Evolutionary conservation across 2,888 invertebrate genomes (phyloP).

Genomic region (Steinernema hermaphroditum): DNA sequence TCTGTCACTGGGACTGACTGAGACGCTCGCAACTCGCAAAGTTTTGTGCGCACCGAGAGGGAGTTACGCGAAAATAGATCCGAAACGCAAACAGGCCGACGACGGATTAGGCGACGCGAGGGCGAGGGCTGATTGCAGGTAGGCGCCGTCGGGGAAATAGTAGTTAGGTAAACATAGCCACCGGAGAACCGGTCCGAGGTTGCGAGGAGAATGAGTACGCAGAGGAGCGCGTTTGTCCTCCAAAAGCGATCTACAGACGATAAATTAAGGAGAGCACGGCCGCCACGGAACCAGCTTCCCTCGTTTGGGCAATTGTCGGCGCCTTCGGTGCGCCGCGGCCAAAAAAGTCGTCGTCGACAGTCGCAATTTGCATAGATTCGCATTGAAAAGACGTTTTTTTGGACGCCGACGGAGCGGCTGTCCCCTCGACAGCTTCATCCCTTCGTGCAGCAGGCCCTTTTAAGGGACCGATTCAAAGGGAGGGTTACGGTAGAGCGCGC

Average conservation of each 20-base stretch:
- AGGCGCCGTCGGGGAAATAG: slow-evolving; percentile 19
- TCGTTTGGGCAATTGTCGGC: slow-evolving; percentile 25
- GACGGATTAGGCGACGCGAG: slow-evolving; percentile 22
- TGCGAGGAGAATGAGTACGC: slow-evolving; percentile 34
- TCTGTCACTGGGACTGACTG: background rate
- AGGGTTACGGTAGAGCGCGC: background rate
- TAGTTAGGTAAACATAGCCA: slow-evolving; percentile 30
- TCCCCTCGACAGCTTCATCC: background rate
- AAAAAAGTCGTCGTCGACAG: slow-evolving; percentile 11
- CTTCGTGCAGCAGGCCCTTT: background rate
- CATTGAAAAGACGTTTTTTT: slow-evolving; percentile 18
- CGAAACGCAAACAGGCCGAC: slow-evolving; percentile 21
- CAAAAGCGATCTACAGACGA: background rate
- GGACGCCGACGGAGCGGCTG: background rate
- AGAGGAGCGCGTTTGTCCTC: slow-evolving; percentile 14
- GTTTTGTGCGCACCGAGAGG: slow-evolving; percentile 15
- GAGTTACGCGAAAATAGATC: slow-evolving; percentile 20
- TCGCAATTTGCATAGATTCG: slow-evolving; percentile 28
- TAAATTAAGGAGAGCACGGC: slow-evolving; percentile 22
- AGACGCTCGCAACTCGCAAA: background rate
- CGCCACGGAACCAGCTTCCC: background rate
- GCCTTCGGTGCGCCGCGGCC: slow-evolving; percentile 1
- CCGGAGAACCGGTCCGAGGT: slow-evolving; percentile 34
- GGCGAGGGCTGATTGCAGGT: slow-evolving; percentile 26
- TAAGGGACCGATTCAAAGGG: background rate